Evolutionary conservation across 2,797 vertebrate genomes (phyloP).

Genomic region (Pipistrellus pipistrellus): DNA sequence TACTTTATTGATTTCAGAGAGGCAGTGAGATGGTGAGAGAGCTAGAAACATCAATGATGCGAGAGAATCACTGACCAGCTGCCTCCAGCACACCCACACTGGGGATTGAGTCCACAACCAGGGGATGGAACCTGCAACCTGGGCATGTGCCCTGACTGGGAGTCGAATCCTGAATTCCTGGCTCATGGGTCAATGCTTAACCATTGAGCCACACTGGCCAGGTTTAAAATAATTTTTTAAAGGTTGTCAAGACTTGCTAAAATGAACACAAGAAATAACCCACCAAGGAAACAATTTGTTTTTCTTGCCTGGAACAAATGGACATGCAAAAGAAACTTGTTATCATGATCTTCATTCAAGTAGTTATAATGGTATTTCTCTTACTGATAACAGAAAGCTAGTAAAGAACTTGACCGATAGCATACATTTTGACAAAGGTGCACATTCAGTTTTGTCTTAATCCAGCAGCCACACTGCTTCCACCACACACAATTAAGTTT

Average conservation of each 20-base stretch:
- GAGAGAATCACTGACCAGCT: too few species aligned
- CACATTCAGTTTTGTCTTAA: not conserved
- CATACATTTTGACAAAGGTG: not conserved
- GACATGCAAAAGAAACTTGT: not conserved
- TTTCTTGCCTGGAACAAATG: not conserved
- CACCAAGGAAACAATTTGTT: not conserved
- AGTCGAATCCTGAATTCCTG: too few species aligned
- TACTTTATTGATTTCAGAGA: too few species aligned
- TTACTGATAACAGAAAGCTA: not conserved
- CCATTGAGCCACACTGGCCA: too few species aligned
- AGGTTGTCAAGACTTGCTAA: conserved; percentile 12
- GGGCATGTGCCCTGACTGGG: too few species aligned
- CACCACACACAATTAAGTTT: not conserved
- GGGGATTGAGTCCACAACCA: too few species aligned
- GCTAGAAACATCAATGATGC: too few species aligned
- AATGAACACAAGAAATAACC: conserved; percentile 20
- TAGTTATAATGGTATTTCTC: not conserved
- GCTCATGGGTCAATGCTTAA: too few species aligned
- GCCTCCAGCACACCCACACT: too few species aligned
- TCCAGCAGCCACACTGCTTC: not conserved
- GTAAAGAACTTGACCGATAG: not conserved
- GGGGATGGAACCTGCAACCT: too few species aligned
- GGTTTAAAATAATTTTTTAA: conserved; percentile 47
- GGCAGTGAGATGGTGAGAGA: too few species aligned
- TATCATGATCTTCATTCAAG: not conserved